phyloP scores from a whole-genome alignment of 2,888 invertebrate genomes.

The Uropetala carovei region DNA sequence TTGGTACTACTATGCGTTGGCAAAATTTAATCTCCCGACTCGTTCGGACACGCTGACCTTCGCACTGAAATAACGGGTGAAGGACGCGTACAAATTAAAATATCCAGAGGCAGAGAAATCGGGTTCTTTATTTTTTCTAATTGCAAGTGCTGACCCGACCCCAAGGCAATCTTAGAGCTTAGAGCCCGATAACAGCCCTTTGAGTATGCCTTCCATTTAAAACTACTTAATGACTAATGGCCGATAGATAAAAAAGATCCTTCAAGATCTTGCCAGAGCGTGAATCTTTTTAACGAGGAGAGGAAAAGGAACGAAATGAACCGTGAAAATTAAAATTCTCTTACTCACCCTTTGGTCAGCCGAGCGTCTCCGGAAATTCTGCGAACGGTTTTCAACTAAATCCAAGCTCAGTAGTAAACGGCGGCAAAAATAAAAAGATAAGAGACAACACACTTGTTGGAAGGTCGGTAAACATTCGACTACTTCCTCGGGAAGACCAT shows the following conservation, averaged over 20 bases:
- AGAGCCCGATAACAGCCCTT: background rate
- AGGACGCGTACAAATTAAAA: background rate
- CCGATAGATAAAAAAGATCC: background rate
- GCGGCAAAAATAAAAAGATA: background rate
- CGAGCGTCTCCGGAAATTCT: background rate
- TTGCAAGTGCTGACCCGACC: background rate
- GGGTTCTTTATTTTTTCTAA: background rate
- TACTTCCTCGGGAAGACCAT: background rate
- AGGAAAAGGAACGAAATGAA: background rate
- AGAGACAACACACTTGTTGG: slow-evolving; percentile 59
- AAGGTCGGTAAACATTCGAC: slow-evolving; percentile 37
- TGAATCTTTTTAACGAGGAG: background rate
- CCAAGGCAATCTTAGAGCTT: no score
- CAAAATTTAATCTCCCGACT: no score
- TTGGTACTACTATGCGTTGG: no score
- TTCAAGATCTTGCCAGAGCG: background rate
- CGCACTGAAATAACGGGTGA: background rate
- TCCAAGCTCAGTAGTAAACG: slow-evolving; percentile 28
- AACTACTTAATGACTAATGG: background rate
- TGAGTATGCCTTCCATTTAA: background rate
- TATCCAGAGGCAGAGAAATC: background rate
- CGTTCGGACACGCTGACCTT: background rate
- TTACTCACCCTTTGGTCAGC: background rate
- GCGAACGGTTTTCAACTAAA: slow-evolving; percentile 33
- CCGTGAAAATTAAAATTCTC: background rate